Conservation (phyloP, 2,113 vertebrate species). For the Glaucidium brasilianum region DNA sequence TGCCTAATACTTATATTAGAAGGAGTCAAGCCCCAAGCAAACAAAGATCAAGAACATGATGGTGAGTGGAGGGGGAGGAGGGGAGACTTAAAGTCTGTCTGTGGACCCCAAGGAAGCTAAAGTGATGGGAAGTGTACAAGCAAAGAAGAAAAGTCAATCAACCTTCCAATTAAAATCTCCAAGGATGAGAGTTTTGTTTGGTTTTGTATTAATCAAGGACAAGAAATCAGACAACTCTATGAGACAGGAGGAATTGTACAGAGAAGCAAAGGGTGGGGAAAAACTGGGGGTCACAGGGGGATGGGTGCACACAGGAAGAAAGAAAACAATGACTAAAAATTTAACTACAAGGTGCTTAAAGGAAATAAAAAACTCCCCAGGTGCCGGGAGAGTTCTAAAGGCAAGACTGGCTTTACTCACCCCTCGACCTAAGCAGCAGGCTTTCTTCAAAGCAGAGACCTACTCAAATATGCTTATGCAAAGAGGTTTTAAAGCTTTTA, state of each 20-base stretch:
- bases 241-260: conserved; percentile 21
- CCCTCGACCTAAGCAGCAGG: conserved; percentile 55
- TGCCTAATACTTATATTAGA: conserved; percentile 66
- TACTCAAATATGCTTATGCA: conserved; percentile 51
- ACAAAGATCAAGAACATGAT: conserved; percentile 27
- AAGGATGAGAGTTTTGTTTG: conserved; percentile 45
- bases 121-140: conserved; percentile 8
- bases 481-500: conserved; percentile 53
- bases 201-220: conserved; percentile 49
- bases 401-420: conserved; percentile 44
- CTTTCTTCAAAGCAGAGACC: conserved; percentile 51
- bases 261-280: background rate
- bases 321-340: conserved; percentile 55
- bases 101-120: conserved; percentile 28
- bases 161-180: conserved; percentile 55
- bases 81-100: background rate
- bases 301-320: background rate
- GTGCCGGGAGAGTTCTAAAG: conserved; percentile 43
- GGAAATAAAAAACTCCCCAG: conserved; percentile 56
- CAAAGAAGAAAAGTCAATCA: conserved; percentile 60
- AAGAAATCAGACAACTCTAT: conserved; percentile 34
- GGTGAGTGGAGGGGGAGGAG: background rate
- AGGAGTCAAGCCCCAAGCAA: conserved; percentile 56
- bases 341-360: conserved; percentile 46
- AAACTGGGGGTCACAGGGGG: conserved; percentile 17